Percentiles rank a stretch among this genome's conserved stretches.
Conservation (phyloP, 1,140 invertebrate species). For the Drosophila erecta region DNA sequence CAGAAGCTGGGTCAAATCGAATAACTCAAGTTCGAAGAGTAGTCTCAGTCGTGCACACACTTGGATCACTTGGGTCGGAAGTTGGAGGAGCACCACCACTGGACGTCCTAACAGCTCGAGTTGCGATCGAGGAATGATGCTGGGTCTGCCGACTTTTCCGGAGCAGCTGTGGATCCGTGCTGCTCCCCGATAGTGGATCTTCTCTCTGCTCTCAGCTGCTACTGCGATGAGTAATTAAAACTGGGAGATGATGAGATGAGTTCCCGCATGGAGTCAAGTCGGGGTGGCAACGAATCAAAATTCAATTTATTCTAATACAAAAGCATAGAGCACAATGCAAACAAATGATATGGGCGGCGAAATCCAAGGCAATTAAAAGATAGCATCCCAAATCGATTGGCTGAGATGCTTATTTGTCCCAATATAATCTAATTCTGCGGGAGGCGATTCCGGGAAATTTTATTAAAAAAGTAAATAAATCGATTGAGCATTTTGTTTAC, state of each 20-base stretch:
- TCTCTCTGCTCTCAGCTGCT: conserved; percentile 31
- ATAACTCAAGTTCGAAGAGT: not conserved
- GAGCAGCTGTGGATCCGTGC: conserved; percentile 24
- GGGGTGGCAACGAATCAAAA: conserved; percentile 64
- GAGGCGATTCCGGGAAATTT: conserved; percentile 4
- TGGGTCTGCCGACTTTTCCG: conserved; percentile 29
- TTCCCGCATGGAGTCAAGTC: conserved; percentile 49
- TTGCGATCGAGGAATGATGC: conserved; percentile 59
- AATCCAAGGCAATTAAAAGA: conserved; percentile 55
- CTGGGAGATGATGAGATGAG: conserved; percentile 13
- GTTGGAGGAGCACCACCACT: conserved; percentile 5
- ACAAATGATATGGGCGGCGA: conserved; percentile 52
- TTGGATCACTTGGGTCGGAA: conserved; percentile 11
- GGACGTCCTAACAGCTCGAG: conserved; percentile 69
- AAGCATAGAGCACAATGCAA: conserved; percentile 63
- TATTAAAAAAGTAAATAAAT: not conserved
- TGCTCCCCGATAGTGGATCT: conserved; percentile 22
- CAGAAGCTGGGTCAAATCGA: not conserved
- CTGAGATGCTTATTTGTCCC: conserved; percentile 87
- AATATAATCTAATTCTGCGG: conserved; percentile 18
- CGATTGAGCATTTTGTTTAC: not conserved
- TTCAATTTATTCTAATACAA: conserved; percentile 79
- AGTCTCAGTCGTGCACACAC: conserved; percentile 1
- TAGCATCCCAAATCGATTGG: conserved; percentile 19
- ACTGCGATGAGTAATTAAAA: conserved; percentile 65